Percentiles rank a stretch among this genome's conserved stretches.
These are phyloP conservation scores for Dufourea novaeangliae DNA, from an alignment of 1,140 invertebrate genomes.

Conservation along the genomic window DNA sequence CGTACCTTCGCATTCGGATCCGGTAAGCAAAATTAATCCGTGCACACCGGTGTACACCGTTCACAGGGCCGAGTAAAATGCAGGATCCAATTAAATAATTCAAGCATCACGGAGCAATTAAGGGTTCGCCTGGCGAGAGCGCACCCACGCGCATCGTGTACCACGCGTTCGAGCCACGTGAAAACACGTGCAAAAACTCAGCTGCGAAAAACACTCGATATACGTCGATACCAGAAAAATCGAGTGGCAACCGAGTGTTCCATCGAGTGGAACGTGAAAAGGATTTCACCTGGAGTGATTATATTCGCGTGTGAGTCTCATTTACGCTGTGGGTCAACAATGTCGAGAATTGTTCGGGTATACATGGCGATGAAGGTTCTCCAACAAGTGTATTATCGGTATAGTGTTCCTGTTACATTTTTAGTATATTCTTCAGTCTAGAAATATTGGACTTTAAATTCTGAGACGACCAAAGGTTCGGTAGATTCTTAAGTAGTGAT, in stretches of 20 bases:
- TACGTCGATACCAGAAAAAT: background rate
- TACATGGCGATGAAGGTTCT: too few species aligned
- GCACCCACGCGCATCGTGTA: background rate
- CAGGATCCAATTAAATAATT: constrained; percentile 58
- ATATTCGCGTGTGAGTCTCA: background rate
- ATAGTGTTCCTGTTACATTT: too few species aligned
- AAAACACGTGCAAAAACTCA: constrained; percentile 1
- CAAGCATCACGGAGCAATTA: constrained; percentile 35
- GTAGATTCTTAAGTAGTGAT: too few species aligned
- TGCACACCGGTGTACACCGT: constrained; percentile 18
- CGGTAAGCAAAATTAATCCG: constrained; percentile 45
- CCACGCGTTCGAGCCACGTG: constrained; percentile 1
- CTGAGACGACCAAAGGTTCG: too few species aligned
- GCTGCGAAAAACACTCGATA: constrained; percentile 19
- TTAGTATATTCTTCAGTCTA: too few species aligned
- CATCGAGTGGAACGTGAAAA: background rate
- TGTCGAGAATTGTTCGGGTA: too few species aligned
- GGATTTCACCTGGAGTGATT: background rate
- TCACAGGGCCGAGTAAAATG: constrained; percentile 39
- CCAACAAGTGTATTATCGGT: too few species aligned
- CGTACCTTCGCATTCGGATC: constrained; percentile 11
- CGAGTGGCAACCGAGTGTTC: background rate
- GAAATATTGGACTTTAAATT: too few species aligned
- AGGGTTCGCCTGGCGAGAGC: constrained; percentile 13
- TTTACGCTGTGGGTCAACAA: background rate